These are phyloP conservation scores for Bolinopsis microptera DNA, from an alignment of 37 sponge, comb jelly and placozoan species.

Conservation along the genomic window DNA sequence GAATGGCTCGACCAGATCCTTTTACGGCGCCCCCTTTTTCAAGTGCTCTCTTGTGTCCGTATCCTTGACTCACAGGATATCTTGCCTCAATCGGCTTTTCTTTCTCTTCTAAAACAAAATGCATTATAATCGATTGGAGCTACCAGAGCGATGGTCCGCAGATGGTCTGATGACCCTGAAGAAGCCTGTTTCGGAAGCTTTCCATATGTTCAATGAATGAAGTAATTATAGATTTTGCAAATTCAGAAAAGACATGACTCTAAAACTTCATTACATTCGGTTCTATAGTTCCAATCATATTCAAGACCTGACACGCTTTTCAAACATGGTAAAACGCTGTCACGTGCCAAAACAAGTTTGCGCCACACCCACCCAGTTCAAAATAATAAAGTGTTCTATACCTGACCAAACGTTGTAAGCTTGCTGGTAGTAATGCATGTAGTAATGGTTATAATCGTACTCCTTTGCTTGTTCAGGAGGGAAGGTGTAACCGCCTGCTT, in stretches of 20 bases:
- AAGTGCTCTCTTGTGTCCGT: slow-evolving; percentile 59
- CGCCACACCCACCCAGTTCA: too few relatives aligned
- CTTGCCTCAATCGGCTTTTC: slow-evolving; percentile 34
- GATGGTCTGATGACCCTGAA: neutral
- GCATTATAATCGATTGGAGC: neutral
- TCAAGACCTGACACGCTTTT: too few relatives aligned
- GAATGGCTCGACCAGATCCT: slow-evolving; percentile 44
- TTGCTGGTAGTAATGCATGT: slow-evolving; percentile 65
- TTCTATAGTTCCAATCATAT: too few relatives aligned
- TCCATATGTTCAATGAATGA: too few relatives aligned
- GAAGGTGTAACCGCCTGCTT: neutral
- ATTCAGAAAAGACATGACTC: too few relatives aligned
- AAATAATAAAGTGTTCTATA: too few relatives aligned
- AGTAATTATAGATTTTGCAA: too few relatives aligned
- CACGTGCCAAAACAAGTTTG: too few relatives aligned
- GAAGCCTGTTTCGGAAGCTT: neutral
- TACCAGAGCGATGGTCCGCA: neutral
- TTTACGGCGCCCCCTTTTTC: slow-evolving; percentile 56
- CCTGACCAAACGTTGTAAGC: slow-evolving; percentile 19
- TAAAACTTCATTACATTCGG: too few relatives aligned
- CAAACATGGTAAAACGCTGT: too few relatives aligned
- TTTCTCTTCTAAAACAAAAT: slow-evolving; percentile 7
- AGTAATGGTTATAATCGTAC: slow-evolving; percentile 56
- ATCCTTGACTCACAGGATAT: slow-evolving; percentile 49
- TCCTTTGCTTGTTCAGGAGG: slow-evolving; percentile 16